Percentiles rank a stretch among this genome's conserved stretches.
phyloP scores from a whole-genome alignment of 2,113 vertebrate genomes.

The Anthoscopus minutus region DNA sequence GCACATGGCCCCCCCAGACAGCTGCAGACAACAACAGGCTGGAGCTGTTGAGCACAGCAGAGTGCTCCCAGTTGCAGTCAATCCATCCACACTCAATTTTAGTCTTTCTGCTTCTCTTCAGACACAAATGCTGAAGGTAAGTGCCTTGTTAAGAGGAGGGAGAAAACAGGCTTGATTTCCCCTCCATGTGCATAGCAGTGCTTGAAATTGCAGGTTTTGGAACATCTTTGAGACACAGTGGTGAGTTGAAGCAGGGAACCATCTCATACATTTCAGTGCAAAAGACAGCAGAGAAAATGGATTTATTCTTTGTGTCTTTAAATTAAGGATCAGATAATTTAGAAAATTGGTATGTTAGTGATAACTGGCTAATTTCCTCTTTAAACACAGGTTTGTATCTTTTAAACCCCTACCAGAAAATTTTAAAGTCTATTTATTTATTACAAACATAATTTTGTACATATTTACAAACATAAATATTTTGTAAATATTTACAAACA shows the following conservation, averaged over 20 bases:
- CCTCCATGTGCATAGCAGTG: fast-evolving
- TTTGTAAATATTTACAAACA: no score
- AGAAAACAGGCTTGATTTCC: neutral
- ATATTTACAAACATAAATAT: no score
- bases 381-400: neutral
- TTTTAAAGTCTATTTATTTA: neutral
- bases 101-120: neutral
- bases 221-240: neutral
- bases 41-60: neutral
- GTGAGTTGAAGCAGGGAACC: neutral
- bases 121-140: neutral
- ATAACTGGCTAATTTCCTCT: neutral
- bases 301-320: neutral
- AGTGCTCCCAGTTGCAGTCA: fast-evolving
- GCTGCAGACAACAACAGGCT: neutral
- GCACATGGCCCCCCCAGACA: neutral
- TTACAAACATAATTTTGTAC: neutral
- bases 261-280: neutral
- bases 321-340: neutral
- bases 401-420: neutral
- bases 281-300: neutral
- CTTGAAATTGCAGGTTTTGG: neutral
- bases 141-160: neutral
- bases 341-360: neutral
- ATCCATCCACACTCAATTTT: neutral